A percentile compares a stretch with the other conserved stretches of the same genome.
phyloP scores from a whole-genome alignment of 2,888 invertebrate genomes.

The Diarsia rubi region DNA sequence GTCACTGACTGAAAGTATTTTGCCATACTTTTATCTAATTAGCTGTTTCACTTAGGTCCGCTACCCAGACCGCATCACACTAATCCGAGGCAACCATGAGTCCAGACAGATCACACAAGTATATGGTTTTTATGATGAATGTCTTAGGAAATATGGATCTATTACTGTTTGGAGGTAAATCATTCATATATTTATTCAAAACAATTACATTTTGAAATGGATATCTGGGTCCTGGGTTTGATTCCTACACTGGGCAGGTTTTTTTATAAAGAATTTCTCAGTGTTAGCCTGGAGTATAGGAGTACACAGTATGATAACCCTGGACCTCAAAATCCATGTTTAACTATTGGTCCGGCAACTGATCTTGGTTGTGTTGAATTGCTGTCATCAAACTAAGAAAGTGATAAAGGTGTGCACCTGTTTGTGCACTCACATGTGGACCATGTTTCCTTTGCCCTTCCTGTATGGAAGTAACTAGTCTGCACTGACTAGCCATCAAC shows the following conservation, averaged over 20 bases:
- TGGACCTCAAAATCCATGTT: neutral
- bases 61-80: slow-evolving; percentile 99
- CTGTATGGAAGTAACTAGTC: neutral
- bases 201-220: neutral
- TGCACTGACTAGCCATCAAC: neutral
- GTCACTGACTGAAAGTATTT: neutral
- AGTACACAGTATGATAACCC: neutral
- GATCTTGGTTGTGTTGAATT: neutral
- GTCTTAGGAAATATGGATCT: slow-evolving; percentile 99
- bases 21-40: neutral
- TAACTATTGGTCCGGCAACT: neutral
- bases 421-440: neutral
- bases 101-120: slow-evolving; percentile 99
- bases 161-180: slow-evolving; percentile 98
- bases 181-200: neutral
- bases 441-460: neutral
- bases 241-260: neutral
- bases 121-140: slow-evolving; percentile 99
- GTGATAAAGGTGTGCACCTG: neutral
- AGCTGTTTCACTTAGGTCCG: slow-evolving; percentile 93
- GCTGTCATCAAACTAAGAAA: too few species aligned
- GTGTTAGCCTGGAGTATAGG: neutral
- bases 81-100: slow-evolving; percentile 99
- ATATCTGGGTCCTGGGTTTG: neutral
- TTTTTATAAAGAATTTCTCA: neutral